Evolutionary conservation across 2,797 vertebrate genomes (phyloP).

Genomic region (Hyperoplus immaculatus): DNA sequence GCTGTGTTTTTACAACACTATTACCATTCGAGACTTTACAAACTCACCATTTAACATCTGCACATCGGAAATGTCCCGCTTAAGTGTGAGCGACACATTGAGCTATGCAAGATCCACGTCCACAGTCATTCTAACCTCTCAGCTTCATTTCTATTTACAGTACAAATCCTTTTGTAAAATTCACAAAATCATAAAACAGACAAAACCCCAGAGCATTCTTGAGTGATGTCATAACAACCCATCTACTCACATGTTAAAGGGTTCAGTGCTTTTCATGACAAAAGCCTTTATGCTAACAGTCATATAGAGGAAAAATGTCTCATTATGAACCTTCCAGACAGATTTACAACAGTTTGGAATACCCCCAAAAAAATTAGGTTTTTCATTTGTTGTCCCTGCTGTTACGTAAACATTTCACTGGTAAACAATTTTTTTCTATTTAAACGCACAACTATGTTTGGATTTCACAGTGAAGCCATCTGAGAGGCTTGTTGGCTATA

Average conservation of each 20-base stretch:
- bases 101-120: slow-evolving; percentile 51
- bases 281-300: slow-evolving; percentile 71
- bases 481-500: slow-evolving; percentile 40
- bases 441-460: slow-evolving; percentile 27
- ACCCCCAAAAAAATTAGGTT: neutral
- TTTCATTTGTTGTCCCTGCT: slow-evolving; percentile 25
- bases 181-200: slow-evolving; percentile 63
- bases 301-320: slow-evolving; percentile 36
- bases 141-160: slow-evolving; percentile 60
- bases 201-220: slow-evolving; percentile 46
- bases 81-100: slow-evolving; percentile 57
- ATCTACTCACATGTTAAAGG: slow-evolving; percentile 65
- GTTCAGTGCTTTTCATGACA: slow-evolving; percentile 63
- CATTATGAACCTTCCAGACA: slow-evolving; percentile 25
- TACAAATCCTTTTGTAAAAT: slow-evolving; percentile 57
- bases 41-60: slow-evolving; percentile 47
- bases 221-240: slow-evolving; percentile 46
- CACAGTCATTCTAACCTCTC: slow-evolving; percentile 39
- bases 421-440: slow-evolving; percentile 60
- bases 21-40: slow-evolving; percentile 37
- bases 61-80: slow-evolving; percentile 47
- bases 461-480: slow-evolving; percentile 68
- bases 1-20: slow-evolving; percentile 32
- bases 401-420: slow-evolving; percentile 68
- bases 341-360: slow-evolving; percentile 25